phyloP scores from a whole-genome alignment of 2,888 invertebrate genomes.

The Athalia cordata region DNA sequence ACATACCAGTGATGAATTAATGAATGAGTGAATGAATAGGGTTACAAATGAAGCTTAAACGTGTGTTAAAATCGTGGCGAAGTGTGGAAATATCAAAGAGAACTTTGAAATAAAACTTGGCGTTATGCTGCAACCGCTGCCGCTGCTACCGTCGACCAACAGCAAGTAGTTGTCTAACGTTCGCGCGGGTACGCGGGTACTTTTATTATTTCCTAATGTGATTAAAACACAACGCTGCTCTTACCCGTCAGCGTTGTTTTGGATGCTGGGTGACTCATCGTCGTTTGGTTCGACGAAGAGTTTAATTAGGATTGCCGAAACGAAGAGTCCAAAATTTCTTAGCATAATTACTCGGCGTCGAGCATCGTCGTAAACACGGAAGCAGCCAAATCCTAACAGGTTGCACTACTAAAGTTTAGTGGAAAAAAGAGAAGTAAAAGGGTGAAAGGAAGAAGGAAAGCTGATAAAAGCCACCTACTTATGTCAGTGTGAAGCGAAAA shows the following conservation, averaged over 20 bases:
- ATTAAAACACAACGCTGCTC: no score
- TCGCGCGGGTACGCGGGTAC: background rate
- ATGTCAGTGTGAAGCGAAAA: background rate
- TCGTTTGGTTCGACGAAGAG: no score
- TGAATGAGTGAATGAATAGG: background rate
- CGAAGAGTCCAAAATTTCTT: no score
- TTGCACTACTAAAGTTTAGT: background rate
- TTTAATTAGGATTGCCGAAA: no score
- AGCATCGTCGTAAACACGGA: slow-evolving; percentile 2
- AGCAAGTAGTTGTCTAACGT: background rate
- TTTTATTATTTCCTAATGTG: background rate
- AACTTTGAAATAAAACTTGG: no score
- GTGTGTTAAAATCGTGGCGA: no score
- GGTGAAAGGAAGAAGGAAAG: background rate
- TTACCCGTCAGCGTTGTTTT: background rate
- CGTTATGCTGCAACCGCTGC: background rate
- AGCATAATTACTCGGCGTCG: no score
- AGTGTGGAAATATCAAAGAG: no score
- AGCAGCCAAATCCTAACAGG: background rate
- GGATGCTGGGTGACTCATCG: background rate
- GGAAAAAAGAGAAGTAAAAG: background rate
- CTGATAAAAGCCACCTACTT: background rate
- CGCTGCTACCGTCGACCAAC: background rate
- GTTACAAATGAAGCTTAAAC: no score
- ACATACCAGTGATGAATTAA: background rate